Conservation (phyloP, 2,888 invertebrate genomes). For the Rambutsinella grinnellia region DNA sequence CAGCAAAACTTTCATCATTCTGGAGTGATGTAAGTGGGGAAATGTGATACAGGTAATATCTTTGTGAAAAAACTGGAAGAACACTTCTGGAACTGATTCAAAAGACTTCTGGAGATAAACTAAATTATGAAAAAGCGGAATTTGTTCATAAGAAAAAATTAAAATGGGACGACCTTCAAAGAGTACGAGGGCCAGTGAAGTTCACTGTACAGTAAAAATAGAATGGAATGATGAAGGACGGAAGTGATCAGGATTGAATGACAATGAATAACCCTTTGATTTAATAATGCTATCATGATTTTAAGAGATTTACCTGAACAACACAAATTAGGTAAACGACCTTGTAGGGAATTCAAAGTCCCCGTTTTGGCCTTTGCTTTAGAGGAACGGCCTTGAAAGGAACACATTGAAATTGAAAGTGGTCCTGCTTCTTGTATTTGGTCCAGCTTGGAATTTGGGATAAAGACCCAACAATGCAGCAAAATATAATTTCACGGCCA, state of each 20-base stretch:
- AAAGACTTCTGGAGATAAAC: slow-evolving; percentile 9
- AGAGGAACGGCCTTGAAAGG: neutral
- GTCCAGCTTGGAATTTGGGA: neutral
- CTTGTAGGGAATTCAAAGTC: neutral
- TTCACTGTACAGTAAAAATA: slow-evolving; percentile 18
- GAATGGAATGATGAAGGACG: neutral
- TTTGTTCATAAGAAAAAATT: neutral
- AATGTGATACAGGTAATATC: neutral
- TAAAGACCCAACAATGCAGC: neutral
- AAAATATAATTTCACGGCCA: neutral
- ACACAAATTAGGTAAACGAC: neutral
- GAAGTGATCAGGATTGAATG: neutral
- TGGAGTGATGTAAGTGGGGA: neutral
- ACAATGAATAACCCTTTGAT: neutral
- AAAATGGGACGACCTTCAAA: slow-evolving; percentile 7
- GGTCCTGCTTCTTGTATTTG: neutral
- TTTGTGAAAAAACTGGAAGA: neutral
- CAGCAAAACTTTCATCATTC: slow-evolving; percentile 7
- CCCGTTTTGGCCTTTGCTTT: neutral
- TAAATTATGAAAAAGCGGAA: neutral
- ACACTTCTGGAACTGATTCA: neutral
- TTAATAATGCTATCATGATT: neutral
- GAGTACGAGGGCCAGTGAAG: slow-evolving; percentile 2
- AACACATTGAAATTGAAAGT: neutral
- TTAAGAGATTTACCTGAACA: neutral